These are phyloP conservation scores for Aldabrachelys gigantea DNA, from an alignment of 2,113 vertebrate genomes.

Conservation along the genomic window DNA sequence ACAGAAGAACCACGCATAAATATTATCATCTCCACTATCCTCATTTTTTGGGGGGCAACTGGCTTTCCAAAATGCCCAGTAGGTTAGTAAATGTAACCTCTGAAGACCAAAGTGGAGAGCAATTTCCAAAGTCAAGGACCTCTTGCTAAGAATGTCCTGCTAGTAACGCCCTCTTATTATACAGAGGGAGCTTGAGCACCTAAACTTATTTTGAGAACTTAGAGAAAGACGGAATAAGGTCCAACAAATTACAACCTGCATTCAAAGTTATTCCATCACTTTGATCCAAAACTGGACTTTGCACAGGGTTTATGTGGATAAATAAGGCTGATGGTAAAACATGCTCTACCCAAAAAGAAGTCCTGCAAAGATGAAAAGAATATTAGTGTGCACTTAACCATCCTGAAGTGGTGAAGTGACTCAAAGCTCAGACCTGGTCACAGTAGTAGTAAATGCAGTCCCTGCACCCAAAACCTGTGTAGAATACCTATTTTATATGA, in stretches of 20 bases:
- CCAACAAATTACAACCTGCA: not conserved
- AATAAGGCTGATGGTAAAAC: not conserved
- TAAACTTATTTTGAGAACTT: too few relatives aligned
- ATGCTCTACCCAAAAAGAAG: not conserved
- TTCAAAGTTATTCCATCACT: not conserved
- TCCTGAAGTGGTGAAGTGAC: not conserved
- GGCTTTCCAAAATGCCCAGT: not conserved
- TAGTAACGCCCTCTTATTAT: too few relatives aligned
- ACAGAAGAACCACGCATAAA: not conserved
- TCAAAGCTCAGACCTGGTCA: not conserved
- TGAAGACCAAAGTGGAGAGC: not conserved
- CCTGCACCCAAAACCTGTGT: not conserved
- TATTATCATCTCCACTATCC: not conserved
- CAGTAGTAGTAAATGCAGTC: not conserved
- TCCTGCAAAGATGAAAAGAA: not conserved
- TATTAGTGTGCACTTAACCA: not conserved
- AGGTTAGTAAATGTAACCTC: not conserved
- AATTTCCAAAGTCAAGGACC: not conserved
- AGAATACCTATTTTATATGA: not conserved
- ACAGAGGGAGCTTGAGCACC: too few relatives aligned
- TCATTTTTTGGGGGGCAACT: not conserved
- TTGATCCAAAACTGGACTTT: not conserved
- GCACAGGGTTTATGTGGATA: not conserved
- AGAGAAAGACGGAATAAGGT: too few relatives aligned
- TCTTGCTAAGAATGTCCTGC: not conserved